These are phyloP conservation scores for Agriotes lineatus DNA, from an alignment of 2,888 invertebrate genomes.

Conservation along the genomic window DNA sequence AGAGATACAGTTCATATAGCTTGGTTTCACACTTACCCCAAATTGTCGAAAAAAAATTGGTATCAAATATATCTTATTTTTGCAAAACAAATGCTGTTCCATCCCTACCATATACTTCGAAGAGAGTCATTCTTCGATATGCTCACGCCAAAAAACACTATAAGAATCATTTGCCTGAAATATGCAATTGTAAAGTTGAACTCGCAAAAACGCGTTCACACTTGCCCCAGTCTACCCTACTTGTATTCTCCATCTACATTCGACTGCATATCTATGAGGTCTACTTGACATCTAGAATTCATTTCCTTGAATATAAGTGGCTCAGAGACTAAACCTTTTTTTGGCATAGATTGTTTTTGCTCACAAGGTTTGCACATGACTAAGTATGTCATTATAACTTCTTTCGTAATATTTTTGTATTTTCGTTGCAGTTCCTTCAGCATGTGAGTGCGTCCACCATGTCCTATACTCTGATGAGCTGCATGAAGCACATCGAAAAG, in stretches of 20 bases:
- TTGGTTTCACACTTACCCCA: too few species aligned
- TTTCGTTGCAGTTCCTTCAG: neutral
- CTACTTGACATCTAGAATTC: constrained; percentile 3
- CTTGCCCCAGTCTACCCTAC: too few species aligned
- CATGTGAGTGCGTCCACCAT: constrained; percentile 3
- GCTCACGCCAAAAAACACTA: too few species aligned
- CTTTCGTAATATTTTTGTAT: neutral
- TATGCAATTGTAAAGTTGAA: too few species aligned
- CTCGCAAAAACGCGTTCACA: too few species aligned
- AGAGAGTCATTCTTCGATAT: too few species aligned
- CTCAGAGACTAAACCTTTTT: neutral
- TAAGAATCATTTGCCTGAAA: too few species aligned
- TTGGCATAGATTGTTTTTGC: neutral
- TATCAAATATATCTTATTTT: too few species aligned
- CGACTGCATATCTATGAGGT: constrained; percentile 1
- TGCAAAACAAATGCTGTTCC: too few species aligned
- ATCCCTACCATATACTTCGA: too few species aligned
- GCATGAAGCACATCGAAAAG: neutral
- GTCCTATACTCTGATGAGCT: neutral
- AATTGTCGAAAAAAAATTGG: too few species aligned
- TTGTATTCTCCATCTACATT: constrained; percentile 53
- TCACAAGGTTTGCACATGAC: neutral
- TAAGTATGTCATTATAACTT: neutral
- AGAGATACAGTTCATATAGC: too few species aligned
- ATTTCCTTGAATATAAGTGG: neutral